Conservation (phyloP, 1,140 invertebrate species). For the Phortica variegata region DNA sequence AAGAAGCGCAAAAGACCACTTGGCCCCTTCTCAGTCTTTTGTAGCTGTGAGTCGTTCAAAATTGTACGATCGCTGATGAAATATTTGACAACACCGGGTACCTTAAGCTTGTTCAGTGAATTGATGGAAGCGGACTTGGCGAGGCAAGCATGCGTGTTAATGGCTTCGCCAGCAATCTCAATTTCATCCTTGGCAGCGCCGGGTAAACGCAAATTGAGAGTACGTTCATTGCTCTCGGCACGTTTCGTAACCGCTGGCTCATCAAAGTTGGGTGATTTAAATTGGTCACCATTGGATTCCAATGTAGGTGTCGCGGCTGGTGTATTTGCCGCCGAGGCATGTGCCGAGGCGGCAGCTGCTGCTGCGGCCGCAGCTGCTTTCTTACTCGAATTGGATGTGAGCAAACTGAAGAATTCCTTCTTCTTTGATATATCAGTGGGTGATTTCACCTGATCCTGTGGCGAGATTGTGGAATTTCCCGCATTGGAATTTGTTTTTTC, state of each 20-base stretch:
- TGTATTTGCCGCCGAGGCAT: constrained; percentile 18
- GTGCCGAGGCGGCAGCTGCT: constrained; percentile 25
- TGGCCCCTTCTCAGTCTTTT: constrained; percentile 56
- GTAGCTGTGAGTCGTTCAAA: constrained; percentile 15
- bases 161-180: neutral
- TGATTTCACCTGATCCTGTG: constrained; percentile 41
- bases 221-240: constrained; percentile 32
- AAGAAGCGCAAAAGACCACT: constrained; percentile 82
- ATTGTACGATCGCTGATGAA: constrained; percentile 46
- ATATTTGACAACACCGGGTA: constrained; percentile 54
- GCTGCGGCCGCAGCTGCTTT: constrained; percentile 45
- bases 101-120: constrained; percentile 46
- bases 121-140: constrained; percentile 43
- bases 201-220: constrained; percentile 39
- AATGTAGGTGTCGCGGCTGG: constrained; percentile 30
- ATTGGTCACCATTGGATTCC: neutral
- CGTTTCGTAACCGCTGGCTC: constrained; percentile 1
- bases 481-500: constrained; percentile 3
- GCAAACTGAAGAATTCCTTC: constrained; percentile 52
- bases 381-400: constrained; percentile 48
- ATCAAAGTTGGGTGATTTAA: neutral
- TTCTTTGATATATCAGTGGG: constrained; percentile 53
- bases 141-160: constrained; percentile 15
- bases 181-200: constrained; percentile 18
- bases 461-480: constrained; percentile 4